phyloP scores from a whole-genome alignment of 2,113 vertebrate species.

The Engraulis encrasicolus region DNA sequence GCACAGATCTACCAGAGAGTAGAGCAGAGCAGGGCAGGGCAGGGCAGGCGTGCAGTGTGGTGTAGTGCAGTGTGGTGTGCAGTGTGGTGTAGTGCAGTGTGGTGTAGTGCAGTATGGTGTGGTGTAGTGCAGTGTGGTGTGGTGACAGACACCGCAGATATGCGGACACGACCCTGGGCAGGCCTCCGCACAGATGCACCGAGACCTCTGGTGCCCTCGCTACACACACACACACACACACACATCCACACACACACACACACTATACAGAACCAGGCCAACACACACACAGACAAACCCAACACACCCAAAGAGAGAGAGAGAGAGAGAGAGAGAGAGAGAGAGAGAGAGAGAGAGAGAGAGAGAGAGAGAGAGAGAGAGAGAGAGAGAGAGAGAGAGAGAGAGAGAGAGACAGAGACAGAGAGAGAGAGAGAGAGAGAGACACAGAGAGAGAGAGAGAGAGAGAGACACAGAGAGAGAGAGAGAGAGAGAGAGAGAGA shows the following conservation, averaged over 20 bases:
- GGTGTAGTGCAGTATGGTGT: too few species aligned
- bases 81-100: too few species aligned
- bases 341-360: neutral
- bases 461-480: neutral
- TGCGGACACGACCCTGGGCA: neutral
- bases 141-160: neutral
- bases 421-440: neutral
- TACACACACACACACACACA: too few species aligned
- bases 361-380: neutral
- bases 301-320: neutral
- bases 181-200: neutral
- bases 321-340: neutral
- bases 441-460: neutral
- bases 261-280: too few species aligned
- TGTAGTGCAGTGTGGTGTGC: too few species aligned
- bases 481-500: neutral
- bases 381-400: neutral
- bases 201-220: neutral
- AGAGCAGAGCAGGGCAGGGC: too few species aligned
- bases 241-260: too few species aligned
- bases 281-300: neutral
- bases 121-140: too few species aligned
- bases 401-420: neutral
- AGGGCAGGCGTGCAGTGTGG: too few species aligned
- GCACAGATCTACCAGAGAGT: too few species aligned